Conservation (phyloP, 2,888 invertebrate genomes). For the Eristalis tenax region DNA sequence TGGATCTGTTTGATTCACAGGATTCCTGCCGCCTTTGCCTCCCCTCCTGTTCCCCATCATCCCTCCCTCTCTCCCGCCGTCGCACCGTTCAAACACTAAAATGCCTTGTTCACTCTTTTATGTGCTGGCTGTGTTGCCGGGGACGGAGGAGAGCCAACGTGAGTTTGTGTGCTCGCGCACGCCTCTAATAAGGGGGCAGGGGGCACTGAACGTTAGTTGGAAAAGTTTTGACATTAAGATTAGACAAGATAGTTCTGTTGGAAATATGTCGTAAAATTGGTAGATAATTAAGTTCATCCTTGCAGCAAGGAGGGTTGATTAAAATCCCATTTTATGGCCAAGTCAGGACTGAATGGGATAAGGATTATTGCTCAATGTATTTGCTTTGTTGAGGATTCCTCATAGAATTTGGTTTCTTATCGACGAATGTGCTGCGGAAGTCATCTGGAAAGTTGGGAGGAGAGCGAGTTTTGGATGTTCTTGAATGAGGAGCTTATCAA, state of each 20-base stretch:
- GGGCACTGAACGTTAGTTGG: constrained; percentile 55
- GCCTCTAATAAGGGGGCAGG: not conserved
- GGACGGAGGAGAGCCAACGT: not conserved
- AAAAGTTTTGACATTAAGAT: constrained; percentile 65
- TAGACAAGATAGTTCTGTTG: constrained; percentile 44
- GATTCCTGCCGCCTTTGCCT: not conserved
- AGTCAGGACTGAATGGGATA: not conserved
- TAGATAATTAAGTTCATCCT: constrained; percentile 61
- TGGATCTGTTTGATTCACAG: constrained; percentile 43
- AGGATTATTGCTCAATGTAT: not conserved
- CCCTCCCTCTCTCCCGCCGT: not conserved
- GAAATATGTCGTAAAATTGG: constrained; percentile 66
- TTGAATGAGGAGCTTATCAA: not conserved
- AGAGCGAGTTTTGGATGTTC: not conserved
- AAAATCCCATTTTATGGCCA: constrained; percentile 44
- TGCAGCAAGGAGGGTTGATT: constrained; percentile 41
- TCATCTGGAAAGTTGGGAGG: not conserved
- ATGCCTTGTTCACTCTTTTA: not conserved
- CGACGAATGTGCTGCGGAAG: not conserved
- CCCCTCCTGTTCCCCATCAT: not conserved
- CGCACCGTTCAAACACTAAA: constrained; percentile 13
- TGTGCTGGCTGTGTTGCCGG: not conserved
- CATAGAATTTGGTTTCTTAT: not conserved
- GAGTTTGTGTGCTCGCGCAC: not conserved
- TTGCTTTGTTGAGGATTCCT: not conserved